Conservation (phyloP, 2,888 invertebrate species). For the Lordiphosa fenestrarum region DNA sequence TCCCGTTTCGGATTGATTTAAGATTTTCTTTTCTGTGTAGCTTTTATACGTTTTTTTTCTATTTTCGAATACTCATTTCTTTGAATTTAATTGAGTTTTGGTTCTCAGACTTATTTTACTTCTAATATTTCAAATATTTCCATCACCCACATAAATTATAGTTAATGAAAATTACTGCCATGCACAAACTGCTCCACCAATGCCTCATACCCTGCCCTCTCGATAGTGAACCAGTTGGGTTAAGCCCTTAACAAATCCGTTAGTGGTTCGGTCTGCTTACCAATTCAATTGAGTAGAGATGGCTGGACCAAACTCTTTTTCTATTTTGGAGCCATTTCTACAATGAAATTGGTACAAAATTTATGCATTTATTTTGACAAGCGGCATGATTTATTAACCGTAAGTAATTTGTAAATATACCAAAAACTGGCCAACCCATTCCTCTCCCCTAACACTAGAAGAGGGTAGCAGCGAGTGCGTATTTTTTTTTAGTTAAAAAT, state of each 20-base stretch:
- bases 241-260: constrained; percentile 66
- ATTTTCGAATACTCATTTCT: too few species aligned
- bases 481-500: constrained; percentile 47
- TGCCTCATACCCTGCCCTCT: neutral
- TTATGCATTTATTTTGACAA: constrained; percentile 75
- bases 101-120: too few species aligned
- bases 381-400: constrained; percentile 80
- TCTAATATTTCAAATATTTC: too few species aligned
- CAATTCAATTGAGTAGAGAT: constrained; percentile 51
- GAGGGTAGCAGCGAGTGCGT: constrained; percentile 7
- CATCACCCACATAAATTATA: too few species aligned
- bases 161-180: too few species aligned
- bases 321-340: constrained; percentile 24
- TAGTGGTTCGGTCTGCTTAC: constrained; percentile 26
- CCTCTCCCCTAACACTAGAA: neutral
- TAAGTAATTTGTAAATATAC: constrained; percentile 76
- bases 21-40: too few species aligned
- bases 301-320: constrained; percentile 27
- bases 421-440: constrained; percentile 32
- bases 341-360: constrained; percentile 54
- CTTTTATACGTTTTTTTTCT: too few species aligned
- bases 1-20: too few species aligned
- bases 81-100: too few species aligned
- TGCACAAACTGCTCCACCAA: constrained; percentile 1
- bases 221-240: constrained; percentile 29